Evolutionary conservation across 2,888 invertebrate species (phyloP), one percentile per base, ranked within the genome.

Genomic region (Bedellia somnulentella): DNA sequence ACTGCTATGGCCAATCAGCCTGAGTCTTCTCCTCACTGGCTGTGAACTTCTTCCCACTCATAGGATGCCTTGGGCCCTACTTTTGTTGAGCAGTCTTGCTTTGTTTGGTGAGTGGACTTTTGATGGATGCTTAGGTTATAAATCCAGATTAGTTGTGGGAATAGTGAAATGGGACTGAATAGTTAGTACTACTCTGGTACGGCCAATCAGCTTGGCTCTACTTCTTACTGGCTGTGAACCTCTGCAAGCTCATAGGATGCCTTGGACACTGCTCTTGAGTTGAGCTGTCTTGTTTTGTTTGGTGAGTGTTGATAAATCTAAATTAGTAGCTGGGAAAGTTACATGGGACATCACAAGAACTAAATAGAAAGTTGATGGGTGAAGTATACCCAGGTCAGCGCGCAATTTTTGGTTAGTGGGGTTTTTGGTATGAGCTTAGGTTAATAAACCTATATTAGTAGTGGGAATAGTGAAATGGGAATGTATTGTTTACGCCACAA

Each of bases 311-410:
- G n/a, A n/a, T n/a, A n/a, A n/a, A n/a, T n/a, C n/a, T n/a, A n/a
- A n/a, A n/a, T n/a, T n/a, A n/a, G n/a, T n/a, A n/a, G n/a, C n/a
- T n/a, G n/a, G n/a, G n/a, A n/a, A n/a, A n/a, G n/a, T n/a, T n/a
- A n/a, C n/a, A n/a, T n/a, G n/a, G n/a, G n/a, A n/a, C n/a, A n/a
- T n/a, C 5, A 10, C 41, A 95, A 92, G 95, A 96, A 46, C 81
- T 94, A 52, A 95, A 95, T 71, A 89, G 93, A 52, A 92, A 93
- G 71, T 87, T 94, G 42, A 88, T 96, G 70, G 95, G 95, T 9
- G 93, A 93, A 51, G 92, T 94, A 35, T 91, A 89, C 34, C 86
- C 89, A 34, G 94, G 93, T 3, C 93, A 95, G 70, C 87, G 94
- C 32, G 93, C 96, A 2, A 71, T 97, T 41, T 94, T 96, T 67